These are phyloP conservation scores for Trilocha varians DNA, from an alignment of 2,888 invertebrate genomes.

Conservation along the genomic window DNA sequence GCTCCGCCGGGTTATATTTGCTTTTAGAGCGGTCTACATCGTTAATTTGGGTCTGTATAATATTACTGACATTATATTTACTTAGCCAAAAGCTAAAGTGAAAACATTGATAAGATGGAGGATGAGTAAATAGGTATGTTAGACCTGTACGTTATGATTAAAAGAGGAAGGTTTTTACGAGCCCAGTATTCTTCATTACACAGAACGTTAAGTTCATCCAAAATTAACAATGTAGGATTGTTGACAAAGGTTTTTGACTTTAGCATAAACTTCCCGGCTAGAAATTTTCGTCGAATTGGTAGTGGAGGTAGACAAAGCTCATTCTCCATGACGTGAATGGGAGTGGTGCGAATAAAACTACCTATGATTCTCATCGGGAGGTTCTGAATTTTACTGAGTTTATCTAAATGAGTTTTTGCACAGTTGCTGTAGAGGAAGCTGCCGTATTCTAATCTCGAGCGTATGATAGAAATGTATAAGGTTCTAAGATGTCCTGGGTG, in stretches of 20 bases:
- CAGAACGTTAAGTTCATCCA: background rate
- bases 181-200: background rate
- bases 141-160: too few relatives aligned
- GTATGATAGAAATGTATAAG: slow-evolving; percentile 6
- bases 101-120: too few relatives aligned
- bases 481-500: slow-evolving; percentile 7
- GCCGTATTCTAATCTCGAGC: slow-evolving; percentile 2
- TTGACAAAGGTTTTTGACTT: slow-evolving; percentile 1
- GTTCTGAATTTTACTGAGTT: slow-evolving; percentile 5
- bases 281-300: slow-evolving; percentile 1
- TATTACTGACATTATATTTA: too few relatives aligned
- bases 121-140: too few relatives aligned
- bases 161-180: background rate
- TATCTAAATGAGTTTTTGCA: background rate
- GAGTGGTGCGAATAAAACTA: slow-evolving; percentile 3
- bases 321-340: slow-evolving; percentile 1
- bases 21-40: too few relatives aligned
- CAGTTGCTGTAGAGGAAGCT: background rate
- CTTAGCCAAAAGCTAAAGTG: too few relatives aligned
- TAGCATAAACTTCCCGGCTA: slow-evolving; percentile 2
- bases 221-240: background rate
- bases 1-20: too few relatives aligned
- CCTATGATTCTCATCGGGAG: slow-evolving; percentile 3
- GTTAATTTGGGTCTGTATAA: too few relatives aligned
- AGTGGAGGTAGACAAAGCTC: slow-evolving; percentile 1